Base-by-base conservation (phyloP, 2,113 vertebrate species). In the Sinocyclocheilus anophthalmus region DNA sequence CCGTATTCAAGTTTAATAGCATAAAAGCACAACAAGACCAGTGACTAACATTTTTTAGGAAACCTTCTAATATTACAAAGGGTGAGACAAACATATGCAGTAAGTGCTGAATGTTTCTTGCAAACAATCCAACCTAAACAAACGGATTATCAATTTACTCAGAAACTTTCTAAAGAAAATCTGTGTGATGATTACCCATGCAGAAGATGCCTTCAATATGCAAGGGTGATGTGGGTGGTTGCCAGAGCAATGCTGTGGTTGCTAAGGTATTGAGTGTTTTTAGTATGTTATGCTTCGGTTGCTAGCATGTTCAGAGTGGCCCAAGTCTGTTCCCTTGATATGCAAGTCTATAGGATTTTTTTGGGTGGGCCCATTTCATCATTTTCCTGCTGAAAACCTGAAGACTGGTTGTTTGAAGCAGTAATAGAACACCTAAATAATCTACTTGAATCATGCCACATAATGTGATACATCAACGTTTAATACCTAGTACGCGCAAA, bases 1-100 rank as follows among this genome's bases (percentile, higher is more conserved):
- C 57, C 75, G 78, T 76, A 70, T 88, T 83, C 26, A 26, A 48
- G 85, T 65, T 88, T 63, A n/a, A 45, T 55, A 24, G 37, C 50
- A 72, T 53, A 18, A 12, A 77, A 59, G 57, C 61, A 55, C 16
- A 6, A 55, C 5, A 55, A 70, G 12, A 24, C 24, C 30, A 87
- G 76, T 22, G 48, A 84, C 50, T 84, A 73, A 84, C 75, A 72
- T 10, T n/a, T 61, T 14, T 65, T 33, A 13, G 48, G 77, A 82
- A 85, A 69, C 80, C 4, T 42, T 84, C 10, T 79, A 22, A 22
- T 59, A 12, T 39, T 50, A 16, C 22, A 24, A 76, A 76, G 73
- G n/a, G 42, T 45, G 70, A 1, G 9, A 14, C 0, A 10, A 30
- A 26, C 73, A 24, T 30, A 37, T 33, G 48, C n/a, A 53, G 14